Conservation (phyloP, 2,888 invertebrate species). For the Schrankia costaestrigalis region DNA sequence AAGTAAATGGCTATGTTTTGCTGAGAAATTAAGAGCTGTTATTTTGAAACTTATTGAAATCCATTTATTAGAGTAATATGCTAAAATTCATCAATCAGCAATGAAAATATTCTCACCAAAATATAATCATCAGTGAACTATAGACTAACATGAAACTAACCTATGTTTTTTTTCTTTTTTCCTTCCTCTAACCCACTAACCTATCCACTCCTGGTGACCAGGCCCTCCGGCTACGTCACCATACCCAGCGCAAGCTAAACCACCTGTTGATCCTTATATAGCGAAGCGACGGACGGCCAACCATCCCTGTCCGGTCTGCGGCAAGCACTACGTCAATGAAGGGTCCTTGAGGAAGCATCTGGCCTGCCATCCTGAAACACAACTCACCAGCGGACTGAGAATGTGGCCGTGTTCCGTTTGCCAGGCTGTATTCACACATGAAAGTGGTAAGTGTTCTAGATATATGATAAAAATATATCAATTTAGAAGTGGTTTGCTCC, state of each 20-base stretch:
- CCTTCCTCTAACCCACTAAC: conserved; percentile 70
- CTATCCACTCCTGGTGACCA: conserved; percentile 77
- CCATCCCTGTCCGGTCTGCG: conserved; percentile 96
- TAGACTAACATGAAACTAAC: conserved; percentile 66
- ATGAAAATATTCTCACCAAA: conserved; percentile 11
- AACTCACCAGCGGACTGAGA: conserved; percentile 91
- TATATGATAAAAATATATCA: neutral
- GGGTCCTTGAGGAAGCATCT: conserved; percentile 95
- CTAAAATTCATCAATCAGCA: neutral
- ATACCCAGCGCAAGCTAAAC: conserved; percentile 79
- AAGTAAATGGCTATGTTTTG: conserved; percentile 34
- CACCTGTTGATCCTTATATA: conserved; percentile 90
- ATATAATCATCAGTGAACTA: conserved; percentile 7
- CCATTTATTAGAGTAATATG: neutral
- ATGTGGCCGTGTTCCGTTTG: conserved; percentile 99
- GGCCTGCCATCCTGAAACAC: conserved; percentile 96
- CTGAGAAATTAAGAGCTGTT: conserved; percentile 1
- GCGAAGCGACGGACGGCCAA: conserved; percentile 96
- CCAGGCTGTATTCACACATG: conserved; percentile 96
- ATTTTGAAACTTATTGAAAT: neutral
- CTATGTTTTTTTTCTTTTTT: conserved; percentile 51
- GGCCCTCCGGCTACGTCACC: conserved; percentile 83
- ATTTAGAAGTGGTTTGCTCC: too few species aligned
- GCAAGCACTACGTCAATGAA: conserved; percentile 97
- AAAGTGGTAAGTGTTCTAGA: conserved; percentile 89